Conservation (phyloP, 1,140 invertebrate genomes). For the Cydia pomonella region DNA sequence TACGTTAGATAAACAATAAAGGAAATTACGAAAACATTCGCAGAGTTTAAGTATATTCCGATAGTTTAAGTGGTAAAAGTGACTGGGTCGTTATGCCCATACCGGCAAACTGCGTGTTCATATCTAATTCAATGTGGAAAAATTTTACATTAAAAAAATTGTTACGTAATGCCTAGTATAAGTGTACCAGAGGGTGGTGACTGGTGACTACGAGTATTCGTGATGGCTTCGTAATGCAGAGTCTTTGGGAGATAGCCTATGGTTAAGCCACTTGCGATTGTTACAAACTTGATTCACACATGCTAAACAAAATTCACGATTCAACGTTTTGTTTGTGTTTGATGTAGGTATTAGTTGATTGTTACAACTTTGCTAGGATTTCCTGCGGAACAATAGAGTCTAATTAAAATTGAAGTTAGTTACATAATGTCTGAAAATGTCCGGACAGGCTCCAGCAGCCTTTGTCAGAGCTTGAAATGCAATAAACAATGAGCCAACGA, state of each 20-base stretch:
- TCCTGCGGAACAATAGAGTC: background rate
- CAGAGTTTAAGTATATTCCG: no score
- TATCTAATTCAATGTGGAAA: no score
- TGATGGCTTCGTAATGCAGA: background rate
- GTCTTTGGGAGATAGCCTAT: background rate
- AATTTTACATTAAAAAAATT: no score
- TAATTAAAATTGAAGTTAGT: slow-evolving; percentile 29
- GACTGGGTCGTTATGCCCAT: no score
- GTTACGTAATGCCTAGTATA: no score
- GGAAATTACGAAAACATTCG: no score
- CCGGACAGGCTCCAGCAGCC: background rate
- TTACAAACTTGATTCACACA: slow-evolving; percentile 34
- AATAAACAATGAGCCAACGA: slow-evolving; percentile 8
- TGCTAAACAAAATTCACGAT: slow-evolving; percentile 22
- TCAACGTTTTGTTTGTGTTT: slow-evolving; percentile 26
- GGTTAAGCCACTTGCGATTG: slow-evolving; percentile 26
- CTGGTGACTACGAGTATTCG: background rate
- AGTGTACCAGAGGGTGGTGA: background rate
- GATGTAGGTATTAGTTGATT: slow-evolving; percentile 24
- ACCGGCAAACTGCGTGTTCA: no score
- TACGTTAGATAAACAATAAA: no score
- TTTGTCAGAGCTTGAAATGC: slow-evolving; percentile 2
- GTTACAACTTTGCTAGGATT: slow-evolving; percentile 23
- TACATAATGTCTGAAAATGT: background rate
- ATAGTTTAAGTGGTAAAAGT: no score